These are phyloP conservation scores for Trileptium ribeirensis DNA, from an alignment of 2,888 invertebrate species.

Conservation along the genomic window DNA sequence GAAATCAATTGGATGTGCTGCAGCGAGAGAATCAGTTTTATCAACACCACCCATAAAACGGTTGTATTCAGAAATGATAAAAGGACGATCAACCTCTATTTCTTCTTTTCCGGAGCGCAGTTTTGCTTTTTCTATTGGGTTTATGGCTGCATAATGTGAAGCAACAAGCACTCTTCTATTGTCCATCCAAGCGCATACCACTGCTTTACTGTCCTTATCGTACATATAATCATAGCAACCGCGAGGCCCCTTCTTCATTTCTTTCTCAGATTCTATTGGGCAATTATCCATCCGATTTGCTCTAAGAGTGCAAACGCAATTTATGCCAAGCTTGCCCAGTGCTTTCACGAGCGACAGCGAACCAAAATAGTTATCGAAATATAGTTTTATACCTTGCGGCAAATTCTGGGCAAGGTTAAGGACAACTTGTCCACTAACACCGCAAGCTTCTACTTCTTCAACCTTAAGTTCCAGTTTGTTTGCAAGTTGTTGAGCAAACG, in stretches of 20 bases:
- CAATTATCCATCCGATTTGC: too few relatives aligned
- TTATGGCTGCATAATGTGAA: conserved; percentile 37
- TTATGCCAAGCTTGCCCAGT: not conserved
- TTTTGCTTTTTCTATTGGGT: conserved; percentile 39
- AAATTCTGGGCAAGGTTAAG: not conserved
- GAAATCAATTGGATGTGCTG: conserved; percentile 43
- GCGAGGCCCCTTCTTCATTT: not conserved
- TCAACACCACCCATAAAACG: conserved; percentile 46
- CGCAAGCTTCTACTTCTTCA: not conserved
- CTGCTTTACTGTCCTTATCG: conserved; percentile 25
- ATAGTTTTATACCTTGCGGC: not conserved
- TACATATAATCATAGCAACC: not conserved
- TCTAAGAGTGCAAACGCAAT: too few relatives aligned
- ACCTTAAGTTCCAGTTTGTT: too few relatives aligned
- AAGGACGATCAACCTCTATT: conserved; percentile 18
- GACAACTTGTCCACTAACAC: not conserved
- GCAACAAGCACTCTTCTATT: conserved; percentile 43
- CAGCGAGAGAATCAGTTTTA: conserved; percentile 42
- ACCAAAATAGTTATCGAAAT: not conserved
- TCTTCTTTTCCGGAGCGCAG: conserved; percentile 21
- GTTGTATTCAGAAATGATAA: conserved; percentile 31
- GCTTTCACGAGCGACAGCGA: not conserved
- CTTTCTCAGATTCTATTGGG: not conserved
- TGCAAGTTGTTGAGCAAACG: too few relatives aligned
- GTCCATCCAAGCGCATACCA: conserved; percentile 41